Evolutionary conservation across 1,140 invertebrate species (phyloP), one percentile per base, ranked within the genome.

Genomic region (Magallana angulata): DNA sequence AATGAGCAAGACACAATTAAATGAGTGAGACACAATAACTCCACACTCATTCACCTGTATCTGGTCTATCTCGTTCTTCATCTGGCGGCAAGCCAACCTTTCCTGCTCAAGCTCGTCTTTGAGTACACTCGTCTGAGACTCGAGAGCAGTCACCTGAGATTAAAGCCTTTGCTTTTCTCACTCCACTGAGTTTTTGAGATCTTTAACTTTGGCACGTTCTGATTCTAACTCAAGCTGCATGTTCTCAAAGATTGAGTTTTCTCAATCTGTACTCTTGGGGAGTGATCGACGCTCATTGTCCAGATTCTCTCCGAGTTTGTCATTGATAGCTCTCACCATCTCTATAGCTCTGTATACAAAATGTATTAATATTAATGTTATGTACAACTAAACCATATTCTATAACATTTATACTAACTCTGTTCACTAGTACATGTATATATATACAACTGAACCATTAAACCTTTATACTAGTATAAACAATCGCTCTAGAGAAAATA

Each of bases 61-160:
- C 36, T 90, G 87, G 56, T 92, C 92, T 2, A 91, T 18, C 12
- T 92, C 90, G 24, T 90, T 89, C 71, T 92, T 92, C 18, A 93
- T 24, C 80, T 92, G 89, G n/a, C 92, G 57, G 85, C 82, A 89
- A 16, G 88, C 76, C 7, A 89, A 82, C 76, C 90, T 90, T 60
- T 93, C 93, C 36, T 91, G 87, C 24, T 91, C 89, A 11, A 93
- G 59, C 7, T 91, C 88, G 30, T 92, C 90, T 24, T 24, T 87
- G 8, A 89, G 9, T 16, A 82, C 59, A 2, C 64, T 84, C 57
- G 89, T 88, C 76, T 92, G 91, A 0, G 84, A 36, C 12, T 90
- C 89, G 7, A 91, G 68, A 11, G 86, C 24, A 7, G 81, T 82
- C 12, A 84, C 64, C 82, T 91, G 57, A 30, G 89, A 89, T 48